A percentile compares a stretch with the other conserved stretches of the same genome.
phyloP scores from a whole-genome alignment of 2,113 vertebrate species.

The Dromas ardeola region DNA sequence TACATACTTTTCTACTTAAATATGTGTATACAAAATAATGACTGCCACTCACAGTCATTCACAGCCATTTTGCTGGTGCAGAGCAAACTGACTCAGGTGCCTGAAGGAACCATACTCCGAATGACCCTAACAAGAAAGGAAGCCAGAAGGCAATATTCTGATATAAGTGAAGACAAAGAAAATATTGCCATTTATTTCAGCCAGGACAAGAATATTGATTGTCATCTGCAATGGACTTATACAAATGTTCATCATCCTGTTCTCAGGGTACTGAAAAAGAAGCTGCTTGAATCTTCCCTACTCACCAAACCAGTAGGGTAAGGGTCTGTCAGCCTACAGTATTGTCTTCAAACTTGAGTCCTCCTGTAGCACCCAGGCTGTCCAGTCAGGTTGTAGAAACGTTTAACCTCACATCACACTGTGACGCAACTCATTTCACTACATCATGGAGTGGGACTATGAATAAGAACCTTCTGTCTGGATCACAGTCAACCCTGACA shows the following conservation, averaged over 20 bases:
- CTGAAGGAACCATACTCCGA: neutral
- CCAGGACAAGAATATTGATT: neutral
- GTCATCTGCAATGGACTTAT: neutral
- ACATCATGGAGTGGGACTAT: neutral
- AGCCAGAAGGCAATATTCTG: neutral
- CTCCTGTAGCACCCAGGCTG: neutral
- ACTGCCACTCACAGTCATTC: neutral
- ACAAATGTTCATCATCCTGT: neutral
- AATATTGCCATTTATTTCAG: neutral
- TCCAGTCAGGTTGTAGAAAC: neutral
- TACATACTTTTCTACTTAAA: neutral
- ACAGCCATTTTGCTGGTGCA: neutral
- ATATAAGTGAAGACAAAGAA: neutral
- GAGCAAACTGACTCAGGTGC: neutral
- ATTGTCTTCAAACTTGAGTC: neutral
- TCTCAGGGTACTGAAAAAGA: neutral
- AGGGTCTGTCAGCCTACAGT: neutral
- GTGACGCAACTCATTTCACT: neutral
- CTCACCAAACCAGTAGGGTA: neutral
- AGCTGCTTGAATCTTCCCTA: neutral
- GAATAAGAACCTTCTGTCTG: slow-evolving; percentile 28
- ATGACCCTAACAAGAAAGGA: neutral
- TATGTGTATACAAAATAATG: neutral
- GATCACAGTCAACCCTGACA: slow-evolving; percentile 10
- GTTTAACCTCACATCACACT: neutral